Evolutionary conservation across 1,140 invertebrate species (phyloP), one percentile per base, ranked within the genome.

Genomic region (Penaeus indicus): DNA sequence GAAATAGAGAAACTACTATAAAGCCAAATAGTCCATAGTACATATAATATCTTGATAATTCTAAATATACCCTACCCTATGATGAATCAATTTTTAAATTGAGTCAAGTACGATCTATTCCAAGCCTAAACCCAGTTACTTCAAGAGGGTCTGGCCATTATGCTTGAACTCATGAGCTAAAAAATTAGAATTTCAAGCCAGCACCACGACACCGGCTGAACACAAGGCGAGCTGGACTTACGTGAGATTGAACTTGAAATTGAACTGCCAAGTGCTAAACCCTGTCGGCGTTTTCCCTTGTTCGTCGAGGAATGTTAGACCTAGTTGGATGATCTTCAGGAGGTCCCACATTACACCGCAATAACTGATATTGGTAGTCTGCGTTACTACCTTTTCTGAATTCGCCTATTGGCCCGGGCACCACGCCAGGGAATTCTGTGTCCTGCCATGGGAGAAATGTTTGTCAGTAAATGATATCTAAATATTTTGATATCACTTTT

Each of bases 381-480:
- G 94, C 92, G 61, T 93, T 93, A 84, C 93, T n/a, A n/a, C n/a
- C n/a, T n/a, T n/a, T 94, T 60, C 93, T 90, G 92, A 95, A 95
- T 90, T 94, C 94, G 80, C 98, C 98, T 92, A 99, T 98, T 38
- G 98, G 98, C 89, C 98, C 94, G 18, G 98, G 98, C 32, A 99
- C 98, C 62, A 99, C 98, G 77, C 99, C 99, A 8, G 99, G 99
- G 94, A 99, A 99, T 93, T 99, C 99, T 86, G 98, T 99, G 92
- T 99, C 98, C 94, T 95, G 87, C 32, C 90, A 81, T 27, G 83
- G 22, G 32, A 42, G 84, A 81, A 86, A 8, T 82, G 25, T 27
- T n/a, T 79, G 85, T 25, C 19, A 84, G 32, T 25, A 13, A 22
- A 86, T 47, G 82, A 10, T 60, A 10, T 61, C 25, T 27, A n/a